phyloP scores from a whole-genome alignment of 2,797 vertebrate species.

The Acrossocheilus fasciatus region DNA sequence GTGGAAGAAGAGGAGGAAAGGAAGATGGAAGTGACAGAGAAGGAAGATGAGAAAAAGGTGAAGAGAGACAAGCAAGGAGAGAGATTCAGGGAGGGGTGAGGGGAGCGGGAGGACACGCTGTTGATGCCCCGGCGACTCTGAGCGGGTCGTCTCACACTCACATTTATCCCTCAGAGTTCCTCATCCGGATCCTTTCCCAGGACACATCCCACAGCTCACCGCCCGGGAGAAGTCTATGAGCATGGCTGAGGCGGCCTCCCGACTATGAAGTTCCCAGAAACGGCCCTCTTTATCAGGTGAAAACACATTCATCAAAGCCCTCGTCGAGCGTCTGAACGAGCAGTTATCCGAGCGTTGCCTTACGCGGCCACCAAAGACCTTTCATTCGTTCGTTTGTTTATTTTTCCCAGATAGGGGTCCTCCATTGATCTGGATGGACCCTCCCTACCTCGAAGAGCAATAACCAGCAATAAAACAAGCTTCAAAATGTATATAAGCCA shows the following conservation, averaged over 20 bases:
- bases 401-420: conserved; percentile 50
- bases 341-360: conserved; percentile 39
- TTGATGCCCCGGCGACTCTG: conserved; percentile 56
- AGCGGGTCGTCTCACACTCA: conserved; percentile 52
- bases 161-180: conserved; percentile 52
- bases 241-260: background rate
- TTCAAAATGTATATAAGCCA: conserved; percentile 49
- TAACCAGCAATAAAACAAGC: conserved; percentile 51
- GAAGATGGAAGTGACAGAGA: conserved; percentile 49
- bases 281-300: conserved; percentile 60
- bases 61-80: conserved; percentile 51
- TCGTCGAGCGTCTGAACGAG: conserved; percentile 48
- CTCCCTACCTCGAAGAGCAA: conserved; percentile 47
- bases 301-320: conserved; percentile 60
- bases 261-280: conserved; percentile 41
- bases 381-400: conserved; percentile 64
- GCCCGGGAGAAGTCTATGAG: conserved; percentile 38
- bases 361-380: conserved; percentile 45
- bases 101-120: conserved; percentile 48
- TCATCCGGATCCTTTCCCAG: conserved; percentile 67
- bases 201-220: conserved; percentile 53
- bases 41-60: conserved; percentile 53
- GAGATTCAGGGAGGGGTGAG: conserved; percentile 39
- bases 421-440: conserved; percentile 55
- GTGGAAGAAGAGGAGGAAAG: conserved; percentile 45